Evolutionary conservation across 2,113 vertebrate genomes (phyloP), one percentile per base, ranked within the genome.

Genomic region (chimpanzee (Pan troglodytes)): DNA sequence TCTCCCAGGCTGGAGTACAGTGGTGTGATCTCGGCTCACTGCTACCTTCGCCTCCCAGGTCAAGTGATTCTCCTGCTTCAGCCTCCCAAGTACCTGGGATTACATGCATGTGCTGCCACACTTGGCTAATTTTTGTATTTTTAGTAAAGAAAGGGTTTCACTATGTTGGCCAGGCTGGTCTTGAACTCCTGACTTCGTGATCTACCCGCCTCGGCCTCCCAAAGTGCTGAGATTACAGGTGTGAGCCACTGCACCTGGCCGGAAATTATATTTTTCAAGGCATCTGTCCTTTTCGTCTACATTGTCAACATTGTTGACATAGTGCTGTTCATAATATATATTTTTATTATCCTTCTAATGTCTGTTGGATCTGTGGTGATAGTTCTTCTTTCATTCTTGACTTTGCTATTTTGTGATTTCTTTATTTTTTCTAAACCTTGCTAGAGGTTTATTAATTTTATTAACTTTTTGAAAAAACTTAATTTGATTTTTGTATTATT

Each of bases 401-500:
- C 30, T 80, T 92, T 86, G 23, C 10, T 61, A 30, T 82, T 64
- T 78, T 84, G 20, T 90, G 25, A 55, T 48, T 86, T 75, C 57
- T 64, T 2, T 86, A 17, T 52, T 91, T 50, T 75, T 45, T 20
- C 84, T 59, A 57, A 81, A 5, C 73, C 23, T 93, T 38, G 23
- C 43, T 87, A 30, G 32, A 57, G 5, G 5, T n/a, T 73, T 84
- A 61, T 76, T 14, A 70, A 32, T 87, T 78, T 52, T 81, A 76
- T 45, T 73, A 50, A 35, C 45, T 81, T 40, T 81, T 85, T 88
- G 8, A 64, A 48, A 89, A 35, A 94, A 72, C 23, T 70, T 43
- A 88, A 70, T 89, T 70, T 83, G 38, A 43, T 67, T 79, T 93
- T 85, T 12, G 55, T 43, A 90, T 70, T 94, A 38, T 38, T 68